phyloP scores from a whole-genome alignment of 1,140 invertebrate species.

The Microvelia longipes region DNA sequence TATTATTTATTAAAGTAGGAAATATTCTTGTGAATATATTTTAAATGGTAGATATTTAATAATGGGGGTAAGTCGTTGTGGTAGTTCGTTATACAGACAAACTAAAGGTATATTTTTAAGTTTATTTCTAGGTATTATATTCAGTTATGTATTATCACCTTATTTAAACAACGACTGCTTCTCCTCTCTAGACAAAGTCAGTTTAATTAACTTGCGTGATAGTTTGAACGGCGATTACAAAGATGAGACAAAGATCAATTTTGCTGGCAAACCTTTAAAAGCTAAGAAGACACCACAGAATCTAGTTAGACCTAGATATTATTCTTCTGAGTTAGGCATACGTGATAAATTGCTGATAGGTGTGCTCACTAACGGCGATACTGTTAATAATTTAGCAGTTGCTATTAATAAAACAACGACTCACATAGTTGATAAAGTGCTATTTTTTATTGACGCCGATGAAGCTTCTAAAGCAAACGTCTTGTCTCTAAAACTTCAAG shows the following conservation, averaged over 20 bases:
- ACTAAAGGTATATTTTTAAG: slow-evolving; percentile 2
- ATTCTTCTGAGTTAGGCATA: slow-evolving; percentile 82
- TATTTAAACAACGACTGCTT: slow-evolving; percentile 5
- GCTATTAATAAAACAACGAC: slow-evolving; percentile 66
- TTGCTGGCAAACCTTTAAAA: slow-evolving; percentile 35
- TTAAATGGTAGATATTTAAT: too few relatives aligned
- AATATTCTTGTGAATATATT: too few relatives aligned
- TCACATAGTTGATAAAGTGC: slow-evolving; percentile 60
- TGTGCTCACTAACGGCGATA: slow-evolving; percentile 54
- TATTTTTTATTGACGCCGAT: slow-evolving; percentile 56
- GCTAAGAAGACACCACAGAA: slow-evolving; percentile 34
- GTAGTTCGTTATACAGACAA: not conserved
- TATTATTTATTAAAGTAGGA: too few relatives aligned
- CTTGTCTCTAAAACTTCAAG: slow-evolving; percentile 38
- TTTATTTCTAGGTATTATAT: slow-evolving; percentile 3
- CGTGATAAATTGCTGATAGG: slow-evolving; percentile 75
- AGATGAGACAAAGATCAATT: slow-evolving; percentile 39
- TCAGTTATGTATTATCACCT: slow-evolving; percentile 6
- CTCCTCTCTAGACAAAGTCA: not conserved
- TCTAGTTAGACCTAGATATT: slow-evolving; percentile 68
- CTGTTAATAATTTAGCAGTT: slow-evolving; percentile 49
- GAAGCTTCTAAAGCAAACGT: slow-evolving; percentile 47
- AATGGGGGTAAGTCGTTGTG: not conserved
- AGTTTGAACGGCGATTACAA: slow-evolving; percentile 27
- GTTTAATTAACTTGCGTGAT: not conserved